A percentile compares a stretch with the other conserved stretches of the same genome.
phyloP scores from a whole-genome alignment of 2,113 vertebrate genomes.

The Turdus rufiventris region DNA sequence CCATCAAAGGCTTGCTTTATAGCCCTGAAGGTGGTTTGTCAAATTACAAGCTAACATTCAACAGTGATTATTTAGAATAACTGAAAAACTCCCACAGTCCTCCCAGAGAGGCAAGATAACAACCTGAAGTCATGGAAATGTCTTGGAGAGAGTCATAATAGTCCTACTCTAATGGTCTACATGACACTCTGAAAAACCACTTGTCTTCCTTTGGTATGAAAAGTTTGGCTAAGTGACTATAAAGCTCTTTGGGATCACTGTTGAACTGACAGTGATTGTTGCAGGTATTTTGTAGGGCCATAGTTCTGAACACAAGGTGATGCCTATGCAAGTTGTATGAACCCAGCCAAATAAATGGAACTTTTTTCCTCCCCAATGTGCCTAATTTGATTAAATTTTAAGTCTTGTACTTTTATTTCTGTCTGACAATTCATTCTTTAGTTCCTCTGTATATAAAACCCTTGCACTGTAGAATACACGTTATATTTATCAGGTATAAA shows the following conservation, averaged over 20 bases:
- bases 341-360: neutral
- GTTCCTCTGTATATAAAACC: neutral
- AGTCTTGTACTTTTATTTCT: neutral
- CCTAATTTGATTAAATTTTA: neutral
- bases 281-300: neutral
- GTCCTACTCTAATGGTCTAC: neutral
- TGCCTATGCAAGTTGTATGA: rapidly evolving
- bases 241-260: neutral
- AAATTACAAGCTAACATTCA: neutral
- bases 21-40: neutral
- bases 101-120: neutral
- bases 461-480: neutral
- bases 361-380: rapidly evolving
- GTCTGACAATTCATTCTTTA: neutral
- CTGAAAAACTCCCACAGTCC: neutral
- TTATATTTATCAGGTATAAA: neutral
- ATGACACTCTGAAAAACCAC: neutral
- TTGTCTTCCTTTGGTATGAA: neutral
- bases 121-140: neutral
- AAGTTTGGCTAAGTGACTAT: neutral
- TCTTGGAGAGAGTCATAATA: neutral
- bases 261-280: neutral
- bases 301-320: rapidly evolving
- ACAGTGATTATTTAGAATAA: neutral
- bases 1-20: neutral